phyloP scores from a whole-genome alignment of 2,797 vertebrate species.

The Eulemur coronatus region DNA sequence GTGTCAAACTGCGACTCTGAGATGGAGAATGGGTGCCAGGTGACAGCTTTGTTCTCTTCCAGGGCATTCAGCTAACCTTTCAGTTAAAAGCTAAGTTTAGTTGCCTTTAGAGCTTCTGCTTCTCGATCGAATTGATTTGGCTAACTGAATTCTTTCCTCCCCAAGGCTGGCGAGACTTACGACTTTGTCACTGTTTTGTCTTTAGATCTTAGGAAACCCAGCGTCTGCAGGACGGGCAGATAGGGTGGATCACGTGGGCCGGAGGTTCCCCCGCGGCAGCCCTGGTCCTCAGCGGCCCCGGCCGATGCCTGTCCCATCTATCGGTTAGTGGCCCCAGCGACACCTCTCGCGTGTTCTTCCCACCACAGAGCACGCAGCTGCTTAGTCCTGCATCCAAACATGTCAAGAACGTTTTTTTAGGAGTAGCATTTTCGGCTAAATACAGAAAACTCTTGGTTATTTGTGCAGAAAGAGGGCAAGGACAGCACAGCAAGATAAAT shows the following conservation, averaged over 20 bases:
- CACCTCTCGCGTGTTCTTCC: slow-evolving; percentile 43
- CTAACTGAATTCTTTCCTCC: neutral
- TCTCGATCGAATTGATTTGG: slow-evolving; percentile 72
- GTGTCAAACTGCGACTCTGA: slow-evolving; percentile 46
- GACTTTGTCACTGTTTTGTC: slow-evolving; percentile 73
- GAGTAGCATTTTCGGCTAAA: neutral
- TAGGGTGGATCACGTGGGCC: slow-evolving; percentile 88
- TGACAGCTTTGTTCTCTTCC: slow-evolving; percentile 65
- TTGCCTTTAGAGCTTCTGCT: slow-evolving; percentile 88
- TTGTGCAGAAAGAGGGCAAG: neutral
- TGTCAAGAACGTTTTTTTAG: neutral
- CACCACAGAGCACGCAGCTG: neutral
- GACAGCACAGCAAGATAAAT: fast-evolving
- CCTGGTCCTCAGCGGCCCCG: slow-evolving; percentile 89
- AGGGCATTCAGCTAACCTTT: slow-evolving; percentile 90
- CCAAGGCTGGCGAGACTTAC: neutral
- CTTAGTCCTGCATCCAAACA: neutral
- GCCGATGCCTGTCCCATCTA: slow-evolving; percentile 91
- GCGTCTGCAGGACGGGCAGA: slow-evolving; percentile 89
- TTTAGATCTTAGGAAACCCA: slow-evolving; percentile 96
- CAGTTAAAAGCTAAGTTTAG: slow-evolving; percentile 90
- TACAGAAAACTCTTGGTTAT: neutral
- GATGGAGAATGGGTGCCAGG: slow-evolving; percentile 35
- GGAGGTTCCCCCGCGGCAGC: slow-evolving; percentile 89
- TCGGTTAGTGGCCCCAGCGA: slow-evolving; percentile 91